Evolutionary conservation across 2,113 vertebrate genomes (phyloP).

Genomic region (Elephas maximus): DNA sequence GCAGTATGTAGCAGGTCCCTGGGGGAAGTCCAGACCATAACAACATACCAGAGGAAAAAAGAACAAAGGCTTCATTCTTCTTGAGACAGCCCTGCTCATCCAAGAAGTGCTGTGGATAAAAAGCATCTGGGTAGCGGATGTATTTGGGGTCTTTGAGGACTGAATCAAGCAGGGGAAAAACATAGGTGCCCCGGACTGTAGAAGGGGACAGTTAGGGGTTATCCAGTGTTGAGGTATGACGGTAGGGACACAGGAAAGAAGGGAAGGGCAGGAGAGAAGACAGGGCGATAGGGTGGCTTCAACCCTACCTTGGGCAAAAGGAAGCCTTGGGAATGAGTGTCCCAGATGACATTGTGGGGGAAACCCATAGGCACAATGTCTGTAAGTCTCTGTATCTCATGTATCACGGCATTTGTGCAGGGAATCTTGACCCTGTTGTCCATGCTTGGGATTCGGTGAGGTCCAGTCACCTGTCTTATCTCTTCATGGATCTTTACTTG

Average conservation of each 20-base stretch:
- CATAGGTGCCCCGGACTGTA: conserved; percentile 76
- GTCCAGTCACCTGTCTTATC: conserved; percentile 84
- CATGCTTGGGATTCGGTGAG: conserved; percentile 66
- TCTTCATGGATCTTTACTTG: conserved; percentile 83
- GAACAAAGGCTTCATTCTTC: conserved; percentile 86
- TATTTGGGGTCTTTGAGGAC: conserved; percentile 83
- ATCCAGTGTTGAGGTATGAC: not conserved
- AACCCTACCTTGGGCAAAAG: conserved; percentile 83
- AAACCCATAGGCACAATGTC: conserved; percentile 84
- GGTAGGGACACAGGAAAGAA: not conserved
- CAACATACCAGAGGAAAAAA: conserved; percentile 85
- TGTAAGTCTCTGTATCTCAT: conserved; percentile 83
- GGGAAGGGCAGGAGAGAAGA: not conserved
- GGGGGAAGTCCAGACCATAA: not conserved
- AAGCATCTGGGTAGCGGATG: conserved; percentile 82
- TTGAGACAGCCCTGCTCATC: conserved; percentile 85
- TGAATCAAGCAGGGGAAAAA: conserved; percentile 84
- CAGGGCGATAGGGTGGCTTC: accelerated
- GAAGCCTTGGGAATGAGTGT: conserved; percentile 83
- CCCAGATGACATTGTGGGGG: conserved; percentile 77
- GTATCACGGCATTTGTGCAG: conserved; percentile 85
- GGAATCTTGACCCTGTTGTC: conserved; percentile 84
- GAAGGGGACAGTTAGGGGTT: not conserved
- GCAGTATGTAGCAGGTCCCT: not conserved
- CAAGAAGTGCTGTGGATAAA: conserved; percentile 86